These are phyloP conservation scores for Meleagris gallopavo DNA, from an alignment of 2,113 vertebrate genomes.

Conservation along the genomic window DNA sequence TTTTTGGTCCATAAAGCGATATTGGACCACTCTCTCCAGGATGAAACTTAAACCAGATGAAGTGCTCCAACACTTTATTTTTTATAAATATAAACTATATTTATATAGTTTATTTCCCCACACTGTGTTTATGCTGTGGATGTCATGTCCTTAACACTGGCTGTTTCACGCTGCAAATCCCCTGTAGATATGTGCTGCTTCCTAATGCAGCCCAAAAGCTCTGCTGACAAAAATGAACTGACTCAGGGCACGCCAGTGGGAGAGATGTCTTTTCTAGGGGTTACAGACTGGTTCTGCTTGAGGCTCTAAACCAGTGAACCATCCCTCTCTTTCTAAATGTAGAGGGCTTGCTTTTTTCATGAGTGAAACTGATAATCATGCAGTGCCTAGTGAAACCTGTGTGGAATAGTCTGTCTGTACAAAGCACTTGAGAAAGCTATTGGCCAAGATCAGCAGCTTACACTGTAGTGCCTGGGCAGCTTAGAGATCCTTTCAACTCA, in stretches of 20 bases:
- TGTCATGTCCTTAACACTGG: neutral
- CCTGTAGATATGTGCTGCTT: neutral
- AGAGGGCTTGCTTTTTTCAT: neutral
- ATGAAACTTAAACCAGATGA: neutral
- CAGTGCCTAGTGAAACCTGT: neutral
- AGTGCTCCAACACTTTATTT: neutral
- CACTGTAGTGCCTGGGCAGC: neutral
- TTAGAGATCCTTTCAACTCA: neutral
- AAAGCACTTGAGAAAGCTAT: neutral
- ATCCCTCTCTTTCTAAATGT: neutral
- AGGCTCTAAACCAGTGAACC: neutral
- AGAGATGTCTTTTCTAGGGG: neutral
- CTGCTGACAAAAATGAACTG: neutral
- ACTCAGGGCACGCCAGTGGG: rapidly evolving
- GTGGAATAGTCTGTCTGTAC: neutral
- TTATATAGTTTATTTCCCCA: neutral
- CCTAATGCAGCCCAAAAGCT: neutral
- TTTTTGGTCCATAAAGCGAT: neutral
- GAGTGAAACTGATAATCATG: neutral
- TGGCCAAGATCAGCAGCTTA: neutral
- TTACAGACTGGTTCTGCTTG: neutral
- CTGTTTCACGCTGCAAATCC: neutral
- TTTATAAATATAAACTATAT: too few species aligned
- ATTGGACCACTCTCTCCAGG: neutral
- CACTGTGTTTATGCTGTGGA: neutral